A percentile compares a stretch with the other conserved stretches of the same genome.
These are phyloP conservation scores for Plectrocnemia conspersa DNA, from an alignment of 1,140 invertebrate species.

Conservation along the genomic window DNA sequence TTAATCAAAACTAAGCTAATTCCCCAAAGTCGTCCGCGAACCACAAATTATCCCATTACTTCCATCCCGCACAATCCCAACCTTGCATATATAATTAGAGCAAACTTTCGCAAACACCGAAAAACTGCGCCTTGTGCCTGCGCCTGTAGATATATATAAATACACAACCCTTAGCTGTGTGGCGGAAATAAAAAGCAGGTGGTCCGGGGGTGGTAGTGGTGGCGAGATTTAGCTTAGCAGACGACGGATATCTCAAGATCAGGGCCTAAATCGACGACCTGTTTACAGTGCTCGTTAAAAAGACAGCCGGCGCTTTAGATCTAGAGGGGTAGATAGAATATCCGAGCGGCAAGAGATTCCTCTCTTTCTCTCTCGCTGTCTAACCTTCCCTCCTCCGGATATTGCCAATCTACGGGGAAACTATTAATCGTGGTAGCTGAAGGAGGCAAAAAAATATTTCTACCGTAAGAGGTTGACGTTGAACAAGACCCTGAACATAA, in stretches of 20 bases:
- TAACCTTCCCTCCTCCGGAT: constrained; percentile 26
- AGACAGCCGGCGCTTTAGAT: constrained; percentile 19
- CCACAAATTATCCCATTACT: no score
- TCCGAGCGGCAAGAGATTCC: constrained; percentile 18
- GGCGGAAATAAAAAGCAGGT: neutral
- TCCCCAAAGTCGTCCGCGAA: no score
- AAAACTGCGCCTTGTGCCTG: no score
- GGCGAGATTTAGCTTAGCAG: neutral
- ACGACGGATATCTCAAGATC: constrained; percentile 17
- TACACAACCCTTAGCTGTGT: no score
- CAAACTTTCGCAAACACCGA: no score
- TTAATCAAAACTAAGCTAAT: no score
- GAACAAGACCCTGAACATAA: neutral
- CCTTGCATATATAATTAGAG: no score
- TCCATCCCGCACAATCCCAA: no score
- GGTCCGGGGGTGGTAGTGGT: neutral
- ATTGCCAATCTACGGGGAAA: constrained; percentile 35
- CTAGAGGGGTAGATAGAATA: constrained; percentile 23
- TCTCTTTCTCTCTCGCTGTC: no score
- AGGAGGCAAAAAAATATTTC: neutral
- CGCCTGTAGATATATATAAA: no score
- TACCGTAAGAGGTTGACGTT: neutral
- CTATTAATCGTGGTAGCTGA: constrained; percentile 31
- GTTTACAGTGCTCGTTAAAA: constrained; percentile 31
- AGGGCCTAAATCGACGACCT: constrained; percentile 19